These are phyloP conservation scores for Corella eumyota DNA, from an alignment of 23 tunicate species.

Conservation along the genomic window DNA sequence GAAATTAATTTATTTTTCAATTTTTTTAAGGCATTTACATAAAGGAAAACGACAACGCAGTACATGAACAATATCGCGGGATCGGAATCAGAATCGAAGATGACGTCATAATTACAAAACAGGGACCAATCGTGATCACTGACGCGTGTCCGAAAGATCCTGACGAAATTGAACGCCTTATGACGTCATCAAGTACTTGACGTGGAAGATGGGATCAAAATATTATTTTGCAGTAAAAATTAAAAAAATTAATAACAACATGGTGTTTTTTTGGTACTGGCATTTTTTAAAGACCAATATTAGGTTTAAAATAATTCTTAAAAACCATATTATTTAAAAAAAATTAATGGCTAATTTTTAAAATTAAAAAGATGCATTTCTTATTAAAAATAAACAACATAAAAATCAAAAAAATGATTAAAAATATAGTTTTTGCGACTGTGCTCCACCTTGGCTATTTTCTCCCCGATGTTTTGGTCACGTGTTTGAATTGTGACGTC, in stretches of 20 bases:
- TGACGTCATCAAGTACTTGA: too few species aligned
- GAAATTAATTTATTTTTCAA: too few species aligned
- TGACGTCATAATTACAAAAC: constrained; percentile 58
- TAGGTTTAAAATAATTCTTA: too few species aligned
- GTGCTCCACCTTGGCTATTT: too few species aligned
- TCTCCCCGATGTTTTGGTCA: too few species aligned
- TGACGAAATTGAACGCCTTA: constrained; percentile 61
- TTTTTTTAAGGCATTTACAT: constrained; percentile 53
- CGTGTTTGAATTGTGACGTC: neutral
- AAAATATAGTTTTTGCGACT: neutral
- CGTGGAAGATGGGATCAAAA: too few species aligned
- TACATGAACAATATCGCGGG: constrained; percentile 58
- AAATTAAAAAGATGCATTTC: neutral
- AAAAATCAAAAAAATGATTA: neutral
- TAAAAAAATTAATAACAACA: too few species aligned
- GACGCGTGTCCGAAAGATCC: constrained; percentile 56
- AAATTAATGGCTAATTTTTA: too few species aligned
- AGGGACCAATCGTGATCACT: constrained; percentile 46
- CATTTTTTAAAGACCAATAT: too few species aligned
- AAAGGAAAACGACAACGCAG: constrained; percentile 26
- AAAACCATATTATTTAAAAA: too few species aligned
- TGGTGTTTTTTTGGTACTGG: too few species aligned
- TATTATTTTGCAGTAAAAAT: too few species aligned
- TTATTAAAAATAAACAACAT: neutral
- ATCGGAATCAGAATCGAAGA: constrained; percentile 85